Percentiles rank a stretch among this genome's conserved stretches.
phyloP scores from a whole-genome alignment of 2,113 vertebrate genomes.

The Anas platyrhynchos region DNA sequence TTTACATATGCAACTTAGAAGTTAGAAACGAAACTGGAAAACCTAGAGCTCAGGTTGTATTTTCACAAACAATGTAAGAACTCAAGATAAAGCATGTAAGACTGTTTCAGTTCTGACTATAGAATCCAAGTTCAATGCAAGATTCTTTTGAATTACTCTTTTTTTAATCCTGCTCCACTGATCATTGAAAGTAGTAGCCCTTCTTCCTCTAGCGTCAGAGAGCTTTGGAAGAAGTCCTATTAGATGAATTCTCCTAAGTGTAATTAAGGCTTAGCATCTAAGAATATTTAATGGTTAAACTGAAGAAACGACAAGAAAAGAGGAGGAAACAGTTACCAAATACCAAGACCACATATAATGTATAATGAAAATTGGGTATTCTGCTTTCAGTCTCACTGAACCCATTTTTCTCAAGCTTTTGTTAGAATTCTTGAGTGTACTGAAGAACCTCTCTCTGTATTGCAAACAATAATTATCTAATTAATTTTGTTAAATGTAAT shows the following conservation, averaged over 20 bases:
- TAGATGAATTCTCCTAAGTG: not conserved
- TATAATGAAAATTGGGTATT: not conserved
- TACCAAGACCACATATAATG: not conserved
- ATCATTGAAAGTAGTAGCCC: not conserved
- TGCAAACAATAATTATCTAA: not conserved
- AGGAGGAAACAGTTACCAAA: not conserved
- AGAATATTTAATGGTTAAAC: not conserved
- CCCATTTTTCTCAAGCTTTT: not conserved
- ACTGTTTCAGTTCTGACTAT: not conserved
- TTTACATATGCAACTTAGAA: not conserved
- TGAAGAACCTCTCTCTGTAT: not conserved
- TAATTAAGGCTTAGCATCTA: not conserved
- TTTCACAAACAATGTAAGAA: not conserved
- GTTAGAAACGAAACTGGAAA: not conserved
- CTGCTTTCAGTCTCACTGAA: not conserved
- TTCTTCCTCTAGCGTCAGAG: not conserved
- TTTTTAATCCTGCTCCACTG: not conserved
- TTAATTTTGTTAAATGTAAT: not conserved
- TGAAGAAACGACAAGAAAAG: not conserved
- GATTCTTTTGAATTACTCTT: fast-evolving
- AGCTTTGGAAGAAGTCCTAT: not conserved
- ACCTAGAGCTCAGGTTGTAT: not conserved
- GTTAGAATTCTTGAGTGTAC: not conserved
- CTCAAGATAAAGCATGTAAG: not conserved
- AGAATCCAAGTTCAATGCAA: not conserved